Evolutionary conservation across 2,797 vertebrate genomes (phyloP).

Genomic region (Macrochelys suwanniensis): DNA sequence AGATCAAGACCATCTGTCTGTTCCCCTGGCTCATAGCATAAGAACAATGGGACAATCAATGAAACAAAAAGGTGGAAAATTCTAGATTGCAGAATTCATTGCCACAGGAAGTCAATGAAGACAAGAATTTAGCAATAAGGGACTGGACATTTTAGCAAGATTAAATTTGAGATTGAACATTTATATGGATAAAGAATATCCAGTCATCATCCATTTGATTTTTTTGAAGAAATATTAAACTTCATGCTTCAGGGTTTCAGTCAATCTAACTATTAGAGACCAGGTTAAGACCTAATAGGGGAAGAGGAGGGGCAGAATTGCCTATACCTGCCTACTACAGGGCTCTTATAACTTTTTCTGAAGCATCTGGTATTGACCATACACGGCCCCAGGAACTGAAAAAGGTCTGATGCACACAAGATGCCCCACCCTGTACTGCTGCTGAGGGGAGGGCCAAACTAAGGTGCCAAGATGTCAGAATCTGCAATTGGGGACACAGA

Average conservation of each 20-base stretch:
- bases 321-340: not conserved
- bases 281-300: not conserved
- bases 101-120: not conserved
- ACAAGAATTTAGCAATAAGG: not conserved
- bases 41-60: no score
- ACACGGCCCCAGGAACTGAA: not conserved
- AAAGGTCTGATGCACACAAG: not conserved
- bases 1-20: not conserved
- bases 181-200: not conserved
- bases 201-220: not conserved
- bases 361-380: not conserved
- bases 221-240: not conserved
- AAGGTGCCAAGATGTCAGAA: not conserved
- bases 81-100: not conserved
- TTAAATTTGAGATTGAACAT: not conserved
- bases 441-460: not conserved
- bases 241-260: not conserved
- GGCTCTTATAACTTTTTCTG: not conserved
- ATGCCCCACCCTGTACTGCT: not conserved
- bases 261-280: not conserved
- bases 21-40: not conserved
- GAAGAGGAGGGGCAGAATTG: not conserved
- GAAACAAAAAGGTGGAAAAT: not conserved
- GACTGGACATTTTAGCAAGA: not conserved
- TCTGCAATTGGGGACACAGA: not conserved